Base-by-base conservation (phyloP, 2,797 vertebrate species). In the Australoheros facetus region DNA sequence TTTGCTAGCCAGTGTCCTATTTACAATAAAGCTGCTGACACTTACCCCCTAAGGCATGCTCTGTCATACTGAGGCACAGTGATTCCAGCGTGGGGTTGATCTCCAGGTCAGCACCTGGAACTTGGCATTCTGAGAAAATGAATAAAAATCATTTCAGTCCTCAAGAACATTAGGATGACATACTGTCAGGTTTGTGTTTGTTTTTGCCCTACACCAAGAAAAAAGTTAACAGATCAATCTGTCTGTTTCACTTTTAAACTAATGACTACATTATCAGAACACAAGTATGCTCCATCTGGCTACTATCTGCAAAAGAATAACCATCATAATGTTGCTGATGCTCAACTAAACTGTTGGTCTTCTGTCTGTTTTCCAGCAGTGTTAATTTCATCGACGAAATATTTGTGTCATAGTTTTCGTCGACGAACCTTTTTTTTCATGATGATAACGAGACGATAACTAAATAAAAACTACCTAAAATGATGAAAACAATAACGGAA, bases 21-120 rank as follows among this genome's bases (percentile, higher is more conserved):
- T 85, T 84, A 74, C 48, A 17, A 37, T 5, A 0, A 14, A n/a
- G 64, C 57, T 80, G 69, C 69, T 59, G 79, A 88, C 80, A 91
- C 97, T 96, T 91, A 99, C 98, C 98, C 87, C 97, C 98, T 96
- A 99, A 97, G 92, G 98, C 97, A 90, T 98, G 98, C 96, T 99
- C 97, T 32, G 98, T 99, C 98, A 98, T 99, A 96, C 98, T 98
- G 96, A 99, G 97, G 95, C 98, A 99, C 95, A 99, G 96, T 86
- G 98, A 99, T 95, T 99, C 98, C 96, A 99, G 95, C 91, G 97
- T 98, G 80, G 97, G 97, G 94, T 98, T 98, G 93, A 99, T 99
- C 96, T 99, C 98, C 93, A 97, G 96, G 93, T 99, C 97, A 32
- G 97, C 96, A 87, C 97, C 97, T 82, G 97, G 97, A 92, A 96